phyloP scores from a whole-genome alignment of 2,113 vertebrate genomes.

The Coturnix japonica region DNA sequence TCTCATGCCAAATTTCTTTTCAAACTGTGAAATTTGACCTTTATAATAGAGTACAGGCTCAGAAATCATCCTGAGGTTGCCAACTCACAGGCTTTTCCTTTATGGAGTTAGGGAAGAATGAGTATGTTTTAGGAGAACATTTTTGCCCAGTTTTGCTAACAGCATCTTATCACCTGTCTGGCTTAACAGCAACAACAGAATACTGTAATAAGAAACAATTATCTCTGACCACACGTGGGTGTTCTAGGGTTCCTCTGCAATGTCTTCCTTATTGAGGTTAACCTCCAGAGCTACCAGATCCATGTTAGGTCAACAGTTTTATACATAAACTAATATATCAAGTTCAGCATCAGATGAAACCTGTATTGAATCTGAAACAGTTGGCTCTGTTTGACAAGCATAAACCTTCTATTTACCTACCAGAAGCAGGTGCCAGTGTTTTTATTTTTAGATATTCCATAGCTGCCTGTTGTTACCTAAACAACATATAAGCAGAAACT shows the following conservation, averaged over 20 bases:
- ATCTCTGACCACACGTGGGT: neutral
- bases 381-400: neutral
- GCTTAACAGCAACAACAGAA: neutral
- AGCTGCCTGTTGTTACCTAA: neutral
- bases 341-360: neutral
- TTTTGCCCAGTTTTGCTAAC: neutral
- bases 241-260: neutral
- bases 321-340: neutral
- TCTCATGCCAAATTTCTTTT: neutral
- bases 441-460: slow-evolving; percentile 41
- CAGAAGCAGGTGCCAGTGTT: neutral
- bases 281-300: neutral
- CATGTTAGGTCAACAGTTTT: neutral
- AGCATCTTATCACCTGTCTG: neutral
- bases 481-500: neutral
- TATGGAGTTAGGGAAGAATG: neutral
- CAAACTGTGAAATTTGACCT: neutral
- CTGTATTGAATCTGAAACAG: neutral
- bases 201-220: neutral
- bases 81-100: neutral
- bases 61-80: neutral
- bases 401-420: neutral
- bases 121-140: neutral
- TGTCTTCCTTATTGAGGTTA: rapidly evolving
- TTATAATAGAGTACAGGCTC: neutral